Evolutionary conservation across 2,888 invertebrate genomes (phyloP), one percentile per base, ranked within the genome.

Genomic region (Melieria picta): DNA sequence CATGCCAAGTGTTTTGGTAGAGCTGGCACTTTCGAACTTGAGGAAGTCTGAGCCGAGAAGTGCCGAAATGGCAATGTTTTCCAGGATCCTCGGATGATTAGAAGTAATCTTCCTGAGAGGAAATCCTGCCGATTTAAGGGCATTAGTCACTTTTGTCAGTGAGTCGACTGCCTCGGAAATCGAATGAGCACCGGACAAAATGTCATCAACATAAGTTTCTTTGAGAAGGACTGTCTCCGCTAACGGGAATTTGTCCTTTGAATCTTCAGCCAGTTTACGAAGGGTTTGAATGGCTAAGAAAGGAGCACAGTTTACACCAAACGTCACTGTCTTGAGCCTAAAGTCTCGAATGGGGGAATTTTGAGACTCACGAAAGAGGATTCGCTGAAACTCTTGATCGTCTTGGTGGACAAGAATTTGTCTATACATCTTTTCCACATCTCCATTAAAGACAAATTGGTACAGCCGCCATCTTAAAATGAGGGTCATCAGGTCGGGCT

Each of bases 51-150:
- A 30, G 30, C 2, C 30, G 30, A 30, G 30, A 30, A 30, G 30
- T 30, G 30, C 30, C 30, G 30, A 30, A 2, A 2, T 30, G 30
- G 30, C 1, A 30, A 30, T 30, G 3, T 30, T 30, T 3, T 30
- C 30, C 30, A 45, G 16, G 13, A 13, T 3, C 57, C 50, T 67
- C 9, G 42, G 82, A 88, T 30, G 60, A 43, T 72, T 74, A 58
- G 57, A n/a, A 4, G 57, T 9, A 7, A n/a, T 57, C 3, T 16
- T n/a, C 42, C 13, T n/a, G 1, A 57, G 10, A 9, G 16, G 57
- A 57, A 57, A 57, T 9, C 16, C 16, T 9, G 57, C 57, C 2
- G 57, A 57, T 9, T 16, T 57, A 1, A 57, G 57, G 9, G 57
- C n/a, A 5, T 16, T 4, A 3, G 30, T 57, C 5, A n/a, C 13